Evolutionary conservation across 2,888 invertebrate species (phyloP).

Genomic region (Melanargia galathea): DNA sequence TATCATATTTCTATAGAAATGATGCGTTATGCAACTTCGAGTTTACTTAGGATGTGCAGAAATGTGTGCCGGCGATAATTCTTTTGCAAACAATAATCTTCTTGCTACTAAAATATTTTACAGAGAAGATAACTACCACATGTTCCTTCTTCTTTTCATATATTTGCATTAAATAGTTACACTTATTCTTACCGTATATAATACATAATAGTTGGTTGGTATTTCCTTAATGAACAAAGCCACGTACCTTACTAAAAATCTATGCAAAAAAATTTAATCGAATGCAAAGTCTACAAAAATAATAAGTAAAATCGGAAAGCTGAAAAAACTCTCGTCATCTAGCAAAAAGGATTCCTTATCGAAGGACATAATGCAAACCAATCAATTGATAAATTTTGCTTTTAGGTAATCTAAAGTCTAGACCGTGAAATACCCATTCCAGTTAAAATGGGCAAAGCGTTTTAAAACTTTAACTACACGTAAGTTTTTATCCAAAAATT

Average conservation of each 20-base stretch:
- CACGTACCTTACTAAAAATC: neutral
- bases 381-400: conserved; percentile 3
- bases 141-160: neutral
- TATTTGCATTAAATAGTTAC: no score
- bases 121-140: neutral
- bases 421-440: neutral
- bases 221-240: neutral
- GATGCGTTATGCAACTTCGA: conserved; percentile 64
- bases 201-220: no score
- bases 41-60: conserved; percentile 66
- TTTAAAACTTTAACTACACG: no score
- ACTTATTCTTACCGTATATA: no score
- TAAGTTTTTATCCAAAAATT: no score
- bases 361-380: neutral
- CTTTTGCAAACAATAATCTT: conserved; percentile 10
- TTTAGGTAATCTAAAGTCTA: conserved; percentile 3
- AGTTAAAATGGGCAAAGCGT: conserved; percentile 51
- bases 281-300: neutral
- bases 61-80: conserved; percentile 21
- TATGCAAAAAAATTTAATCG: neutral
- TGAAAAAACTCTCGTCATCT: neutral
- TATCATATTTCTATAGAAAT: conserved; percentile 74
- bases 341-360: conserved; percentile 11
- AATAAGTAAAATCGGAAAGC: neutral
- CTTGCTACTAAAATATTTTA: conserved; percentile 2